Percentiles rank a stretch among this genome's conserved stretches.
These are phyloP conservation scores for Cnemophilus loriae DNA, from an alignment of 2,113 vertebrate species.

Conservation along the genomic window DNA sequence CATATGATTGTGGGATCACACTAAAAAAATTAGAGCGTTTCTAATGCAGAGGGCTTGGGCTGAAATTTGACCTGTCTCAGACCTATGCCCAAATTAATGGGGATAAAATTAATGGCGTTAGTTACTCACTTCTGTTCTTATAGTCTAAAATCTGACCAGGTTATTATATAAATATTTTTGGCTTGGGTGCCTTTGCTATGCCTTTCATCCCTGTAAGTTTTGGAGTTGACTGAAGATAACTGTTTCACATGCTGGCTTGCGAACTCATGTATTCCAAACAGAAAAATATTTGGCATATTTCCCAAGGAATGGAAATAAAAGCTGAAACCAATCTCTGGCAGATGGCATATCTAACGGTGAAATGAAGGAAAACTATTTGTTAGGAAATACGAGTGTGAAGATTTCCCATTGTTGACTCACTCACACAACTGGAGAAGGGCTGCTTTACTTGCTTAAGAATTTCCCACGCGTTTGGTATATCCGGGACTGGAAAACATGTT, in stretches of 20 bases:
- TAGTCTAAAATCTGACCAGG: neutral
- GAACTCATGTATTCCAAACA: neutral
- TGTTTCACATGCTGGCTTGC: neutral
- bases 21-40: neutral
- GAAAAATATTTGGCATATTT: neutral
- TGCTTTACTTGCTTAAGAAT: neutral
- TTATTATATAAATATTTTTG: neutral
- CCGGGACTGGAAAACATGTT: neutral
- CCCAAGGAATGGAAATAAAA: neutral
- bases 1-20: neutral
- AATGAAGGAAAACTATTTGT: neutral
- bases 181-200: fast-evolving
- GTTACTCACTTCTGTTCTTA: neutral
- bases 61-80: neutral
- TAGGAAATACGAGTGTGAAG: neutral
- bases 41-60: neutral
- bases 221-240: neutral
- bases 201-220: neutral
- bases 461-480: neutral
- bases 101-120: neutral
- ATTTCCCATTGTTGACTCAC: neutral
- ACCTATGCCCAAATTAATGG: neutral
- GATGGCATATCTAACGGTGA: neutral
- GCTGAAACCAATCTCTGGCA: neutral
- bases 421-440: neutral